phyloP scores from a whole-genome alignment of 92 coral and sea anemone genomes.

The Diadumene lineata region DNA sequence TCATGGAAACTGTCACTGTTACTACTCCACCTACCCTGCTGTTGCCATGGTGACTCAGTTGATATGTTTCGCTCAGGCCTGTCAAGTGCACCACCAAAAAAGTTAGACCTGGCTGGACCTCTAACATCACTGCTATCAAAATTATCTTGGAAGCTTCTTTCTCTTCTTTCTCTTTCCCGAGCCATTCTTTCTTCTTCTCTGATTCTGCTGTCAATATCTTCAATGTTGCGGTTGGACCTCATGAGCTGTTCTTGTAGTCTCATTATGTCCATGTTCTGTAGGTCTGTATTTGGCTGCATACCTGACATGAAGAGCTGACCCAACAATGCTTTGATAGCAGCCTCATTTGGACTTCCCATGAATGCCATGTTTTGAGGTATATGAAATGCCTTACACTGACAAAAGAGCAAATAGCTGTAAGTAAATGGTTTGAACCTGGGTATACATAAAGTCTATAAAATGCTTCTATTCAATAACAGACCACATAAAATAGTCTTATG shows the following conservation, averaged over 20 bases:
- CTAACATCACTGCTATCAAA: not conserved
- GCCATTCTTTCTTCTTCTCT: conserved; percentile 13
- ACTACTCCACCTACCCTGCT: not conserved
- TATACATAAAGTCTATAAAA: not conserved
- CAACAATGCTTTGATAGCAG: conserved; percentile 13
- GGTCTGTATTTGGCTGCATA: conserved; percentile 4
- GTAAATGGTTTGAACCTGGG: not conserved
- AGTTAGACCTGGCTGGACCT: conserved; percentile 18
- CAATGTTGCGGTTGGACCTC: not conserved
- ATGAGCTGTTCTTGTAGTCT: conserved; percentile 20
- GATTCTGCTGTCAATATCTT: conserved; percentile 9
- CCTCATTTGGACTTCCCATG: conserved; percentile 2
- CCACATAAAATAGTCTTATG: too few relatives aligned
- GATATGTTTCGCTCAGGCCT: not conserved
- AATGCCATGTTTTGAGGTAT: conserved; percentile 9
- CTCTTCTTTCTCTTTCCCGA: conserved; percentile 6
- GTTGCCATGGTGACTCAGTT: conserved; percentile 1
- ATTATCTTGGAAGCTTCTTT: not conserved
- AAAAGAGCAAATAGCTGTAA: too few relatives aligned
- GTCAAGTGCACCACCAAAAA: conserved; percentile 38
- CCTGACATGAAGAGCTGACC: conserved; percentile 19
- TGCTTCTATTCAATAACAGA: not conserved
- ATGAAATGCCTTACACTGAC: too few relatives aligned
- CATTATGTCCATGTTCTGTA: conserved; percentile 17
- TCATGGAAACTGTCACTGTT: conserved; percentile 3